Conservation (phyloP, 2,113 vertebrate species). For the Coryphaenoides rupestris region DNA sequence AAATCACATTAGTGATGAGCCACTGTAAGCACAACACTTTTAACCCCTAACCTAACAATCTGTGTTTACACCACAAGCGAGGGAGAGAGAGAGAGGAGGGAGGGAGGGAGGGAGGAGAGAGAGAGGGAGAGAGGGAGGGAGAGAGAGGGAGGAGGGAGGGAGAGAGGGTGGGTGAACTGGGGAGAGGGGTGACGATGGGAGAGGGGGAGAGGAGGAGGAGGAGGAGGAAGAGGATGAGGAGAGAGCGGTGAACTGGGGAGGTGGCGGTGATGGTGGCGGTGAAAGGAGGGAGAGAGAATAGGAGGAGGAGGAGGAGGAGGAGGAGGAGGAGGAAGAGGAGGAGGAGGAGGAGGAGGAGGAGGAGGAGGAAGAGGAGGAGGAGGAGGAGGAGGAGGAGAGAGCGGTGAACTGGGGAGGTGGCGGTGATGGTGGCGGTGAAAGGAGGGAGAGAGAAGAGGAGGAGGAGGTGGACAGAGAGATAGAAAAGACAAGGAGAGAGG, state of each 20-base stretch:
- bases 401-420: too few relatives aligned
- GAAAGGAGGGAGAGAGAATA: constrained; percentile 50
- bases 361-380: not conserved
- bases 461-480: too few relatives aligned
- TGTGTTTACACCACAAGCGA: constrained; percentile 83
- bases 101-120: constrained; percentile 8
- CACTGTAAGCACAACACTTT: constrained; percentile 85
- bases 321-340: constrained; percentile 40
- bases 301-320: not conserved
- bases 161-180: constrained; percentile 8
- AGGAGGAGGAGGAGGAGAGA: too few relatives aligned
- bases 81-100: constrained; percentile 16
- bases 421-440: constrained; percentile 13
- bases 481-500: too few relatives aligned
- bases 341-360: constrained; percentile 14
- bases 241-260: too few relatives aligned
- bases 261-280: not conserved
- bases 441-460: constrained; percentile 39
- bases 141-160: constrained; percentile 35
- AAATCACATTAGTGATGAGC: constrained; percentile 91
- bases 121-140: constrained; percentile 24
- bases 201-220: not conserved
- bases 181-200: not conserved
- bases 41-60: constrained; percentile 89
- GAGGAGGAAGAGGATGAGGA: too few relatives aligned